Evolutionary conservation across 2,113 vertebrate genomes (phyloP).

Genomic region (Cyphomyrus discorhynchus): DNA sequence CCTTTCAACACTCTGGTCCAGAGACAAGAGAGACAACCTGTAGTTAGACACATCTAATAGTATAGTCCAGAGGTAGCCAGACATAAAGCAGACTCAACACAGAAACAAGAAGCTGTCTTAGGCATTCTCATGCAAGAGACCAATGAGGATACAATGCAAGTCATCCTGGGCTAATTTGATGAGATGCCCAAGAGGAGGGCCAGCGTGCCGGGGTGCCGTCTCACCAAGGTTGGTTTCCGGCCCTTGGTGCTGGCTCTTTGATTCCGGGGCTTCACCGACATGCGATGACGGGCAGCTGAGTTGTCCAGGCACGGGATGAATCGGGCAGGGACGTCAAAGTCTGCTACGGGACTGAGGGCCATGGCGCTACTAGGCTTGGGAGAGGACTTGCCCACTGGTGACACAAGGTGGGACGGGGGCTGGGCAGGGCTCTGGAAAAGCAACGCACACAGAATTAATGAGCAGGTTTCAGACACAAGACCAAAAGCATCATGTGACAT

Average conservation of each 20-base stretch:
- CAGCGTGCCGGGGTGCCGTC: background rate
- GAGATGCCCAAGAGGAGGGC: background rate
- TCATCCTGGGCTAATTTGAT: background rate
- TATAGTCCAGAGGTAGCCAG: background rate
- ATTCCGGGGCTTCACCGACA: constrained; percentile 84
- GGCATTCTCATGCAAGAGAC: too few species aligned
- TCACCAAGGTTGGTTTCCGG: constrained; percentile 64
- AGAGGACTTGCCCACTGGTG: constrained; percentile 46
- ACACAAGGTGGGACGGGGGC: constrained; percentile 49
- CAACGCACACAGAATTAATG: background rate
- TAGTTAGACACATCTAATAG: background rate
- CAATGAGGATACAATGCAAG: background rate
- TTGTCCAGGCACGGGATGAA: constrained; percentile 75
- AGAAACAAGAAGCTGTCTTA: background rate
- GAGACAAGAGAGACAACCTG: background rate
- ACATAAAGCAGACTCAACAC: background rate
- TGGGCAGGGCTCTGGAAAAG: constrained; percentile 51
- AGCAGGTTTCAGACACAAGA: background rate
- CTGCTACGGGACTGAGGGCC: constrained; percentile 47
- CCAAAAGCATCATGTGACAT: background rate
- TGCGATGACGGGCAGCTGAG: constrained; percentile 86
- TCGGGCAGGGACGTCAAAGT: constrained; percentile 71
- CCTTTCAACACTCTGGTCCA: constrained; percentile 30
- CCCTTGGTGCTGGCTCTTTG: constrained; percentile 73
- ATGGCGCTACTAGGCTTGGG: constrained; percentile 33